These are phyloP conservation scores for Sebastes fasciatus DNA, from an alignment of 2,113 vertebrate genomes.

Conservation along the genomic window DNA sequence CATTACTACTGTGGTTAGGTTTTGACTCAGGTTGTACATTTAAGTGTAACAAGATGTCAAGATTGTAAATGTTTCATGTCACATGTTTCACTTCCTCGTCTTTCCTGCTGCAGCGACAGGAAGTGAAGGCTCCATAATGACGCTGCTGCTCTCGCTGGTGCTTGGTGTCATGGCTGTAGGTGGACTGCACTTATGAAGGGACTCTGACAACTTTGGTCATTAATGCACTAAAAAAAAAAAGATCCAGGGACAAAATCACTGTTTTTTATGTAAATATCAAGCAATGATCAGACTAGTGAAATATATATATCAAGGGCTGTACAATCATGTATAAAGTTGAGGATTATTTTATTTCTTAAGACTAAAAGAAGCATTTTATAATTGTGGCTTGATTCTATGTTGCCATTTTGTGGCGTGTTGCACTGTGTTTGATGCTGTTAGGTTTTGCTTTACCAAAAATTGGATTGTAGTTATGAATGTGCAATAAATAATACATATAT, in stretches of 20 bases:
- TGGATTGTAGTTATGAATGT: conserved; percentile 35
- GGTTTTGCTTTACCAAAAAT: conserved; percentile 52
- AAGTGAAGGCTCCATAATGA: conserved; percentile 15
- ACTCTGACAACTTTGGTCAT: conserved; percentile 2
- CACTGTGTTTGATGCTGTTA: conserved; percentile 27
- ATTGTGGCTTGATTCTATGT: neutral
- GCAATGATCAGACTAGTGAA: neutral
- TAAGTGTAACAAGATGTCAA: neutral
- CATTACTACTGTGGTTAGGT: too few species aligned
- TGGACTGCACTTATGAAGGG: conserved; percentile 29
- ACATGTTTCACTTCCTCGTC: neutral
- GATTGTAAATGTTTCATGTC: neutral
- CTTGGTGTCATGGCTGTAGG: conserved; percentile 27
- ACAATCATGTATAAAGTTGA: conserved; percentile 18
- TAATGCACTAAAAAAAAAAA: conserved; percentile 29
- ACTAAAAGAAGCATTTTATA: conserved; percentile 12
- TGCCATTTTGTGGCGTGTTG: conserved; percentile 18
- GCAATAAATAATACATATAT: conserved; percentile 49
- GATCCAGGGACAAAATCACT: conserved; percentile 46
- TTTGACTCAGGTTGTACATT: neutral
- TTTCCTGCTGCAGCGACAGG: conserved; percentile 6
- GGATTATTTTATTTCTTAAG: conserved; percentile 1
- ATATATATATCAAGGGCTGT: neutral
- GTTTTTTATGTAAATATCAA: conserved; percentile 27
- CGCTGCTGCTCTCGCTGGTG: conserved; percentile 36